These are phyloP conservation scores for Pimephales promelas DNA, from an alignment of 2,113 vertebrate genomes.

Conservation along the genomic window DNA sequence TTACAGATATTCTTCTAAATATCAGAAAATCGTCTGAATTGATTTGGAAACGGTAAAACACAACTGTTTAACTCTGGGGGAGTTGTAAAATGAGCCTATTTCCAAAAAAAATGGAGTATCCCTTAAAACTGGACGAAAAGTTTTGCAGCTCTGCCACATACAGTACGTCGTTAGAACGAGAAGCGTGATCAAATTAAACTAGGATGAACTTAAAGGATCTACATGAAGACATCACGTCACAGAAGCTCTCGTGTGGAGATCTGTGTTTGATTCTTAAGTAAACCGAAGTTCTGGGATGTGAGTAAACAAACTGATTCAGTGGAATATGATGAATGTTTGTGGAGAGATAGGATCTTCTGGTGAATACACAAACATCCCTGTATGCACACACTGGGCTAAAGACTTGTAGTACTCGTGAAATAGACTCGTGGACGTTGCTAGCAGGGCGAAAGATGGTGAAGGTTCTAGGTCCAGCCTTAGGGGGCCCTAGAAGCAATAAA, in stretches of 20 bases:
- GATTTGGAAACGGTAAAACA: no score
- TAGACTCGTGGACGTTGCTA: no score
- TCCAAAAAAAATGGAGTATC: no score
- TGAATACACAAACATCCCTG: conserved; percentile 36
- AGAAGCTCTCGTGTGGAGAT: conserved; percentile 21
- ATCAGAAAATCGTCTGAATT: no score
- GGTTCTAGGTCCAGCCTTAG: no score
- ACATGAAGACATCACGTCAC: conserved; percentile 1
- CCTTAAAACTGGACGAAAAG: background rate
- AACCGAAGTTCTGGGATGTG: background rate
- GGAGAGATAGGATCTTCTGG: conserved; percentile 53
- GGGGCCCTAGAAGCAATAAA: no score
- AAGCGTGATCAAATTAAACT: background rate
- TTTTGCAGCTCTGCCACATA: background rate
- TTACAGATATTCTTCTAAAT: no score
- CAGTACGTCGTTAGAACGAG: no score
- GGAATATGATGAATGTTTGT: conserved; percentile 35
- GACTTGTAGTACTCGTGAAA: conserved; percentile 23
- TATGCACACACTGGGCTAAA: conserved; percentile 22
- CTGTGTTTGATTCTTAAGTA: conserved; percentile 18
- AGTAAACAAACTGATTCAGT: conserved; percentile 38
- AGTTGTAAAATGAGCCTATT: no score
- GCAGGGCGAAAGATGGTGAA: no score
- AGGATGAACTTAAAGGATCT: conserved; percentile 9
- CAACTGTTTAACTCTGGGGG: no score